Evolutionary conservation across 2,797 vertebrate species (phyloP).

Genomic region (Crax fasciolata): DNA sequence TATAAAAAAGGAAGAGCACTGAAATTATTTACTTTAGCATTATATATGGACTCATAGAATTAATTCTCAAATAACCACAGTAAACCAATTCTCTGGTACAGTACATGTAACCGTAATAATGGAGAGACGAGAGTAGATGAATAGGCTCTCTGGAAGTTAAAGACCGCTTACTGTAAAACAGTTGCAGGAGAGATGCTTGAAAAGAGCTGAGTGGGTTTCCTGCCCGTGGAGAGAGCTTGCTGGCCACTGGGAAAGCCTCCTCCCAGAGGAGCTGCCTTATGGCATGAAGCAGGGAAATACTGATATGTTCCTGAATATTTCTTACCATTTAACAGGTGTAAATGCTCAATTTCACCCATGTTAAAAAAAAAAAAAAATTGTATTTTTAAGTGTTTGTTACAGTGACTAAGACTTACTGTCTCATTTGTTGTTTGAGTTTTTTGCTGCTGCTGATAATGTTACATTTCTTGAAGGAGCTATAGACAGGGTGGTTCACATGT

Average conservation of each 20-base stretch:
- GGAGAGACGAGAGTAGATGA: neutral
- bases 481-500: rapidly evolving
- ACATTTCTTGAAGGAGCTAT: rapidly evolving
- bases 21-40: neutral
- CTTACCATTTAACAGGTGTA: neutral
- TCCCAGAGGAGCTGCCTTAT: neutral
- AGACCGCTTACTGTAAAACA: neutral
- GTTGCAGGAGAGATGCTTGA: neutral
- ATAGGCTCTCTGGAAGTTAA: neutral
- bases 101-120: neutral
- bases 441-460: neutral
- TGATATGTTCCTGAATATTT: neutral
- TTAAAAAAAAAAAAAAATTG: neutral
- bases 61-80: neutral
- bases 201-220: neutral
- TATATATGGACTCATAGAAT: neutral
- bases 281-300: too few relatives aligned
- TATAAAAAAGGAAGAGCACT: neutral
- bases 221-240: neutral
- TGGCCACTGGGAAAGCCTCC: neutral
- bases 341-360: rapidly evolving
- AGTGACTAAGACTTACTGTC: neutral
- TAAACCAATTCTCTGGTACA: neutral
- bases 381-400: neutral
- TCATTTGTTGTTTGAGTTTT: rapidly evolving